Conservation (phyloP, 2,888 invertebrate species). For the Temnothorax unifasciatus region DNA sequence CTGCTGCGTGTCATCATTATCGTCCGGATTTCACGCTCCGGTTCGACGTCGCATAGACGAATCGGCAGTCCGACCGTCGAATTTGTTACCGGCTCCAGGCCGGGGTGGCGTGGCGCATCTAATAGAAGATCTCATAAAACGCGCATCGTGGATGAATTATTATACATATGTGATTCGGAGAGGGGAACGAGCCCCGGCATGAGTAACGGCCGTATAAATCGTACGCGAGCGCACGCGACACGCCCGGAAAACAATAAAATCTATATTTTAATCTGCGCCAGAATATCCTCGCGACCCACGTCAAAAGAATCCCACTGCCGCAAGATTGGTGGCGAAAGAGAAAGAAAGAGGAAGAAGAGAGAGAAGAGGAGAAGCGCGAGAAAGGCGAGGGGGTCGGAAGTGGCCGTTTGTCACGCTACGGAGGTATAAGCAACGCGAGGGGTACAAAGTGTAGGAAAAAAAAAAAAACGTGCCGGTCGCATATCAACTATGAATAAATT, state of each 20-base stretch:
- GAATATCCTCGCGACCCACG: slow-evolving; percentile 67
- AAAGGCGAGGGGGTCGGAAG: slow-evolving; percentile 54
- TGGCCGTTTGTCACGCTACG: slow-evolving; percentile 81
- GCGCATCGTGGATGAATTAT: slow-evolving; percentile 79
- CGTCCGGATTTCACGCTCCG: slow-evolving; percentile 39
- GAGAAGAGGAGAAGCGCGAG: slow-evolving; percentile 42
- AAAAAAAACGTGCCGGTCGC: slow-evolving; percentile 67
- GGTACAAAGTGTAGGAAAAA: slow-evolving; percentile 70
- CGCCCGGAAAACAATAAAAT: slow-evolving; percentile 84
- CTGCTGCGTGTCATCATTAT: slow-evolving; percentile 62
- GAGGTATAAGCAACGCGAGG: slow-evolving; percentile 56
- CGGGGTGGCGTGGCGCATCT: slow-evolving; percentile 69
- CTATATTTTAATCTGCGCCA: slow-evolving; percentile 84
- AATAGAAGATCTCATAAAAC: slow-evolving; percentile 80
- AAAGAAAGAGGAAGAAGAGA: slow-evolving; percentile 55
- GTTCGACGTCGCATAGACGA: slow-evolving; percentile 50
- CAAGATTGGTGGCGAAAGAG: slow-evolving; percentile 67
- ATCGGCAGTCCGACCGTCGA: slow-evolving; percentile 62
- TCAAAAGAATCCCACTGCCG: slow-evolving; percentile 70
- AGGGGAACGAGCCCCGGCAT: slow-evolving; percentile 68
- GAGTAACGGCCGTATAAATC: slow-evolving; percentile 83
- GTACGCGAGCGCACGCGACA: slow-evolving; percentile 74
- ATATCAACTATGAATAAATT: slow-evolving; percentile 35
- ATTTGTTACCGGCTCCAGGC: slow-evolving; percentile 70
- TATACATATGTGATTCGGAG: slow-evolving; percentile 77